These are phyloP conservation scores for Sibirionetta formosa DNA, from an alignment of 2,797 vertebrate genomes.

Conservation along the genomic window DNA sequence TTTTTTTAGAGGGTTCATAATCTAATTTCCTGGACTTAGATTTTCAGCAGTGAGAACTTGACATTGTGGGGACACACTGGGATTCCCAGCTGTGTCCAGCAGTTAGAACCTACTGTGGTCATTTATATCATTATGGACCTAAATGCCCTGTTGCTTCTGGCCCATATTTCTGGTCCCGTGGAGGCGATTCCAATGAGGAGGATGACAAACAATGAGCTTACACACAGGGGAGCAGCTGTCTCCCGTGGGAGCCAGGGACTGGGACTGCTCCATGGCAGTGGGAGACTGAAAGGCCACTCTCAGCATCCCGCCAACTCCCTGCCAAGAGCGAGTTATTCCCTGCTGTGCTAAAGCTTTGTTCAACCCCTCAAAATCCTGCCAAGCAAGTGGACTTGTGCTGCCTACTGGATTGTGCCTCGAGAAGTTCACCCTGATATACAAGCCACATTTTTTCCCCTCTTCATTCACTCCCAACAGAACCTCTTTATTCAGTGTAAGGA, in stretches of 20 bases:
- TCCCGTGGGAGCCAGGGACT: conserved; percentile 34
- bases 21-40: conserved; percentile 44
- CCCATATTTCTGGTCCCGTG: accelerated
- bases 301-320: background rate
- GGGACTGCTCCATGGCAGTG: background rate
- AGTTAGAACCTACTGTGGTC: background rate
- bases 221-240: conserved; percentile 13
- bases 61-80: background rate
- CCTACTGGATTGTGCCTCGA: background rate
- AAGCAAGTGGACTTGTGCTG: background rate
- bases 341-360: conserved; percentile 9
- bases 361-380: conserved; percentile 36
- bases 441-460: conserved; percentile 36
- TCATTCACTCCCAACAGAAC: conserved; percentile 61
- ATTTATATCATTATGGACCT: background rate
- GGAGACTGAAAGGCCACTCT: conserved; percentile 39
- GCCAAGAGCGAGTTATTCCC: background rate
- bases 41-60: background rate
- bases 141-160: background rate
- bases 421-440: conserved; percentile 8
- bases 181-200: background rate
- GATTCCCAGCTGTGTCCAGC: background rate
- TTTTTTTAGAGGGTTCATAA: conserved; percentile 22
- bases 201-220: background rate
- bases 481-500: conserved; percentile 55